Conservation (phyloP, 2,797 vertebrate genomes). For the Tenualosa thibaudeaui region DNA sequence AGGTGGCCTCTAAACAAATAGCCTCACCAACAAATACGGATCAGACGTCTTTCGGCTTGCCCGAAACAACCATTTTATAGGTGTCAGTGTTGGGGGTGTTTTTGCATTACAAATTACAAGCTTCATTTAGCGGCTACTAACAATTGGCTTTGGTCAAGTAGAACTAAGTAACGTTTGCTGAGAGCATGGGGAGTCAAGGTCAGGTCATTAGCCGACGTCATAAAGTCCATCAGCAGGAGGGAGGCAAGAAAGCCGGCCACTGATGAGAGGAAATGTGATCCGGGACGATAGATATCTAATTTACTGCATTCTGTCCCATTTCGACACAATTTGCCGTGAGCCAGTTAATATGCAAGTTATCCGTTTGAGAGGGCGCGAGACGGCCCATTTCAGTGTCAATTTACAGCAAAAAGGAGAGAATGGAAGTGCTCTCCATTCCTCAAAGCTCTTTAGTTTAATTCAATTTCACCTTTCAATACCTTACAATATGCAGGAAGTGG, state of each 20-base stretch:
- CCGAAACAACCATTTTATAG: slow-evolving; percentile 41
- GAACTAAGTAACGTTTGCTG: slow-evolving; percentile 58
- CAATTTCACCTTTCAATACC: slow-evolving; percentile 80
- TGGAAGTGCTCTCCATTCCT: slow-evolving; percentile 76
- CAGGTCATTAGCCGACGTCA: slow-evolving; percentile 68
- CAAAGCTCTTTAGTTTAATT: slow-evolving; percentile 80
- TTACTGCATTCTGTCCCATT: slow-evolving; percentile 74
- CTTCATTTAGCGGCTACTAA: slow-evolving; percentile 51
- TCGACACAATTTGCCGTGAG: slow-evolving; percentile 69
- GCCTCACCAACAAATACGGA: slow-evolving; percentile 10
- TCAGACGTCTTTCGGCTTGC: neutral
- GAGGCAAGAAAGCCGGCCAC: slow-evolving; percentile 65
- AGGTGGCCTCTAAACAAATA: slow-evolving; percentile 56
- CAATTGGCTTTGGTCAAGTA: slow-evolving; percentile 47
- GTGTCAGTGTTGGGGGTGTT: slow-evolving; percentile 43
- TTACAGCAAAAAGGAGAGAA: slow-evolving; percentile 74
- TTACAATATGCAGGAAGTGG: slow-evolving; percentile 78
- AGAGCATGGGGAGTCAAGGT: slow-evolving; percentile 57
- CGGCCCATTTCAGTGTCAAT: slow-evolving; percentile 77
- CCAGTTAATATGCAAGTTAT: slow-evolving; percentile 72
- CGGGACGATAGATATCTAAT: slow-evolving; percentile 74
- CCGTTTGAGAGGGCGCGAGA: slow-evolving; percentile 66
- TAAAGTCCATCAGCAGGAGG: slow-evolving; percentile 66
- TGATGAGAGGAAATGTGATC: slow-evolving; percentile 74
- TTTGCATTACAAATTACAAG: slow-evolving; percentile 49